Evolutionary conservation across 2,797 vertebrate genomes (phyloP).

Genomic region (Tokudaia tokunoshimensis): DNA sequence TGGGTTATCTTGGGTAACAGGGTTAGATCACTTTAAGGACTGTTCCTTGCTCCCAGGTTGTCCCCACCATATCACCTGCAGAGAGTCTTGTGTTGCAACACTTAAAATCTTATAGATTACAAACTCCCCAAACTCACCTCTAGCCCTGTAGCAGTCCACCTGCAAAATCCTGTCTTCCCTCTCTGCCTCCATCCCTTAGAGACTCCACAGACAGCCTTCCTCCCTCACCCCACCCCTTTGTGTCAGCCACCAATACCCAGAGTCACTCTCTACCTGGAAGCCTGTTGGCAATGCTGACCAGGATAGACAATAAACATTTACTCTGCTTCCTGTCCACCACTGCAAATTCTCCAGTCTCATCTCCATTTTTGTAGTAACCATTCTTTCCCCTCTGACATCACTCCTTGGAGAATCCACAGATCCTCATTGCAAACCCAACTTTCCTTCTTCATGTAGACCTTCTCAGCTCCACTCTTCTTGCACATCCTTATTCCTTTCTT

Average conservation of each 20-base stretch:
- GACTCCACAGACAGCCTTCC: background rate
- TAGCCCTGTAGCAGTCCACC: background rate
- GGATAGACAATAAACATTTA: background rate
- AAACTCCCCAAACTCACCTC: background rate
- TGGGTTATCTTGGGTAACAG: background rate
- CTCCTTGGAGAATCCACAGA: background rate
- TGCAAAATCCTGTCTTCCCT: background rate
- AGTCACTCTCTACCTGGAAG: background rate
- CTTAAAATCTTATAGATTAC: background rate
- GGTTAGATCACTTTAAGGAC: background rate
- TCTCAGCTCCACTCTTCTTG: background rate
- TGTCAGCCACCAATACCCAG: background rate
- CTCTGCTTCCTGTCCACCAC: background rate
- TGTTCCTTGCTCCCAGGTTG: background rate
- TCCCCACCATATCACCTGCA: background rate
- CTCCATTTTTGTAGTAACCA: background rate
- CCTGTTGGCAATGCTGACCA: background rate
- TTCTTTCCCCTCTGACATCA: background rate
- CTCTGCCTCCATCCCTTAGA: background rate
- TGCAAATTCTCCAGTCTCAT: background rate
- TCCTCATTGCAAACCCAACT: background rate
- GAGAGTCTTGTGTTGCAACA: background rate
- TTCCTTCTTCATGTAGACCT: background rate
- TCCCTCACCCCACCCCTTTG: background rate
- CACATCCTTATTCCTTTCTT: background rate